Conservation (phyloP, 1,140 invertebrate species). For the Heliconius eleuchia region DNA sequence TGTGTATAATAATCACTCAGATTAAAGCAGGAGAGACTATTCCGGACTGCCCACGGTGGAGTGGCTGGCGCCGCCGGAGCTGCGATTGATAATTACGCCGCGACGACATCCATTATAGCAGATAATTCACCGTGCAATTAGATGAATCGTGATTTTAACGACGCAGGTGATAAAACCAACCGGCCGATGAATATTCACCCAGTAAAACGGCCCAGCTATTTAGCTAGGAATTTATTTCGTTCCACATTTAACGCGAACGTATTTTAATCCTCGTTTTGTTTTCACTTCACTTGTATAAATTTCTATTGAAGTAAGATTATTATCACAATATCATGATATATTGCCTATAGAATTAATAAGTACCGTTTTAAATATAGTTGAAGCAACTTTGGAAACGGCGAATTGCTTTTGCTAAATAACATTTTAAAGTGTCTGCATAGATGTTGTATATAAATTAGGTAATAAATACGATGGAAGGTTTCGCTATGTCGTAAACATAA, state of each 20-base stretch:
- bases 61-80: conserved; percentile 21
- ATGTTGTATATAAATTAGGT: conserved; percentile 13
- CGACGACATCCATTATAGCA: conserved; percentile 34
- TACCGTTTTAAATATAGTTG: conserved; percentile 14
- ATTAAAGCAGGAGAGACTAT: conserved; percentile 5
- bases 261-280: conserved; percentile 32
- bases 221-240: conserved; percentile 20
- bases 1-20: background rate
- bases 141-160: conserved; percentile 36
- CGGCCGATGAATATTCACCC: conserved; percentile 24
- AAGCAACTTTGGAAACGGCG: background rate
- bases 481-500: conserved; percentile 22
- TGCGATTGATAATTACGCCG: conserved; percentile 26
- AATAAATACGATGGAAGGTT: conserved; percentile 17
- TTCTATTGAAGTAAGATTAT: conserved; percentile 20
- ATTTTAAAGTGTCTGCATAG: background rate
- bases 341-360: conserved; percentile 7
- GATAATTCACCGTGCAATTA: conserved; percentile 34
- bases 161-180: conserved; percentile 28
- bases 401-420: conserved; percentile 13
- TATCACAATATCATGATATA: conserved; percentile 11
- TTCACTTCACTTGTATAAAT: conserved; percentile 1
- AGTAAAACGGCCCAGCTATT: conserved; percentile 32
- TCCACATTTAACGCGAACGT: conserved; percentile 27
- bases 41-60: conserved; percentile 19